A percentile compares a stretch with the other conserved stretches of the same genome.
These are phyloP conservation scores for Globodera ellingtonae DNA, from an alignment of 1,140 invertebrate species.

Conservation along the genomic window DNA sequence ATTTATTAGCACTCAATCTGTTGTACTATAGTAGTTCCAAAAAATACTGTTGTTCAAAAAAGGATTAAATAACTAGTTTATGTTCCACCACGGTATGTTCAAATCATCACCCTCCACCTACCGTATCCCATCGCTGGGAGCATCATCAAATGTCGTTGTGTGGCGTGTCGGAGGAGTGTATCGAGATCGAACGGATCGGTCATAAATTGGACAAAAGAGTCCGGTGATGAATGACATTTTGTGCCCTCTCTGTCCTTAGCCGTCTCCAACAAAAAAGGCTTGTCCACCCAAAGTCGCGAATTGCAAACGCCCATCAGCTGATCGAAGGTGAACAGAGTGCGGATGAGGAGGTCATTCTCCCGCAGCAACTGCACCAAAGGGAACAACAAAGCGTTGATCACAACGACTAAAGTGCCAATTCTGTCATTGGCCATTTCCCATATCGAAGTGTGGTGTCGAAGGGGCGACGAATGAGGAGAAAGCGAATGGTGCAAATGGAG, in stretches of 20 bases:
- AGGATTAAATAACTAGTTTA: too few relatives aligned
- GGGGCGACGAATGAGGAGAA: conserved; percentile 16
- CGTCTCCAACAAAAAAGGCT: conserved; percentile 46
- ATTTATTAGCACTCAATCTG: too few relatives aligned
- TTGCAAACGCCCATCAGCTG: conserved; percentile 48
- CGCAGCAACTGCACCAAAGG: conserved; percentile 33
- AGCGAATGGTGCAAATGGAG: conserved; percentile 47
- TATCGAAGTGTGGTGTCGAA: not conserved
- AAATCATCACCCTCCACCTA: conserved; percentile 17
- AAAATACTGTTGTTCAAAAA: not conserved
- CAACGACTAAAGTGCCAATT: too few relatives aligned
- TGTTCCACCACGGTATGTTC: too few relatives aligned
- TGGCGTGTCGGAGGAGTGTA: conserved; percentile 38
- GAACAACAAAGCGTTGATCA: conserved; percentile 16
- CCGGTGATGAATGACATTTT: conserved; percentile 15
- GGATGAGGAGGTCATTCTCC: conserved; percentile 41
- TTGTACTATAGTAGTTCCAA: too few relatives aligned
- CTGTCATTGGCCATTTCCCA: not conserved
- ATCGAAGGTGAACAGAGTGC: conserved; percentile 48
- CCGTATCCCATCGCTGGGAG: conserved; percentile 43
- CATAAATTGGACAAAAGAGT: conserved; percentile 32
- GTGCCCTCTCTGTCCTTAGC: not conserved
- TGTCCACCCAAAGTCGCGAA: conserved; percentile 40
- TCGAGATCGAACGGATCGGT: conserved; percentile 46
- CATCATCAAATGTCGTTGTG: conserved; percentile 43